Evolutionary conservation across 2,888 invertebrate species (phyloP).

Genomic region (Limnephilus marmoratus): DNA sequence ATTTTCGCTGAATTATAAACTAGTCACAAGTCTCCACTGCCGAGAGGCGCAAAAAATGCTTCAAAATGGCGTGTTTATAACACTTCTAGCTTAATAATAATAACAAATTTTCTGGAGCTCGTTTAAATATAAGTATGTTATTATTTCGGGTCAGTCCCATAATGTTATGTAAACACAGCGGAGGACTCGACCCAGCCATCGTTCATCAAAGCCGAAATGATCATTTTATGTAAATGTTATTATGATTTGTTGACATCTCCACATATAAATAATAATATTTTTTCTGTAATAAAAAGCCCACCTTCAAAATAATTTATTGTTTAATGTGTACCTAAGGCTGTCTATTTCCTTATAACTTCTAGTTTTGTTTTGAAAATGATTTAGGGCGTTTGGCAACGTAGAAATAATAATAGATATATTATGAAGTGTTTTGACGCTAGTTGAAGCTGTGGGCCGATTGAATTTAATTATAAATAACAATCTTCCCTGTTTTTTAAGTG

Average conservation of each 20-base stretch:
- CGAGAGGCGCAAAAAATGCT: background rate
- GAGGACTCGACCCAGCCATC: background rate
- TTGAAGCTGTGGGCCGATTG: background rate
- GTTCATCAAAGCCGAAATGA: background rate
- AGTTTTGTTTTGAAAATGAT: background rate
- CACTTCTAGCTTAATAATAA: background rate
- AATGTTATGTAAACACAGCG: background rate
- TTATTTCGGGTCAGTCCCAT: background rate
- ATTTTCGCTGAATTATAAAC: background rate
- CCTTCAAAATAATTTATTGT: background rate
- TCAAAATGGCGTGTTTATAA: background rate
- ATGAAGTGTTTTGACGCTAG: background rate
- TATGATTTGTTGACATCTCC: background rate
- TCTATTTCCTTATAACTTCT: background rate
- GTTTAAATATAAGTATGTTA: background rate
- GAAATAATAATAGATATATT: background rate
- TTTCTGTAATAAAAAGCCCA: background rate
- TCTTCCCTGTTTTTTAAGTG: background rate
- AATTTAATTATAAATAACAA: background rate
- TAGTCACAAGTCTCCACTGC: background rate
- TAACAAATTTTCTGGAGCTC: background rate
- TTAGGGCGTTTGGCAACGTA: background rate
- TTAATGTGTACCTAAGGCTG: background rate
- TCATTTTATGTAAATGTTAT: slow-evolving; percentile 2
- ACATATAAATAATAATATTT: background rate